phyloP scores from a whole-genome alignment of 2,888 invertebrate species.

The Tipula lateralis region DNA sequence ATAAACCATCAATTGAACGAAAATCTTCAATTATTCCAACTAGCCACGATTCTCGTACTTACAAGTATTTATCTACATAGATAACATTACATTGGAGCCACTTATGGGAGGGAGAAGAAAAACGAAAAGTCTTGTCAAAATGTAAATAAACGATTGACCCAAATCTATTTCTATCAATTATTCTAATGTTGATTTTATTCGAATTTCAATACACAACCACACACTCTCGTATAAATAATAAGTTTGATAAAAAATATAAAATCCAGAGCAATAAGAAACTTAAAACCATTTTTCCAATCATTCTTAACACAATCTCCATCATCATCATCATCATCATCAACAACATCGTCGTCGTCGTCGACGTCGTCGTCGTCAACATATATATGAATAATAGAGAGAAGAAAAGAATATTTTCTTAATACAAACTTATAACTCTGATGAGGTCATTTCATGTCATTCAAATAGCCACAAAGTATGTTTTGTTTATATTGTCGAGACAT shows the following conservation, averaged over 20 bases:
- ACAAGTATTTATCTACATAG: not conserved
- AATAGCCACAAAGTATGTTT: not conserved
- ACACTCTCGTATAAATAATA: not conserved
- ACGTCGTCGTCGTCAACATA: not conserved
- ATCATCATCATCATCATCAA: not conserved
- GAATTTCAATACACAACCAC: not conserved
- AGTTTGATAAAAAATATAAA: not conserved
- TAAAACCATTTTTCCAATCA: not conserved
- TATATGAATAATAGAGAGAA: not conserved
- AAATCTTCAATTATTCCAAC: not conserved
- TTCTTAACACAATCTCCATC: not conserved
- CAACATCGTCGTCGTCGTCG: not conserved
- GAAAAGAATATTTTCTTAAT: not conserved
- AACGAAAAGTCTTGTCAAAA: not conserved
- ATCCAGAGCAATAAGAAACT: not conserved
- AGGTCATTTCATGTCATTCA: conserved; percentile 19
- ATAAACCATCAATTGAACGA: not conserved
- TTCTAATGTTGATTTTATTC: conserved; percentile 24
- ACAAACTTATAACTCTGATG: not conserved
- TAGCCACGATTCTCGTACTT: not conserved
- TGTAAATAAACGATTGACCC: conserved; percentile 19
- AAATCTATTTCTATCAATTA: not conserved
- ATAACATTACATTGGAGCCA: not conserved
- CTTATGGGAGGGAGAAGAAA: not conserved
- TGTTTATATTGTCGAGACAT: conserved; percentile 1